Base-by-base conservation (phyloP, 1,140 invertebrate genomes). In the Argopecten irradians region DNA sequence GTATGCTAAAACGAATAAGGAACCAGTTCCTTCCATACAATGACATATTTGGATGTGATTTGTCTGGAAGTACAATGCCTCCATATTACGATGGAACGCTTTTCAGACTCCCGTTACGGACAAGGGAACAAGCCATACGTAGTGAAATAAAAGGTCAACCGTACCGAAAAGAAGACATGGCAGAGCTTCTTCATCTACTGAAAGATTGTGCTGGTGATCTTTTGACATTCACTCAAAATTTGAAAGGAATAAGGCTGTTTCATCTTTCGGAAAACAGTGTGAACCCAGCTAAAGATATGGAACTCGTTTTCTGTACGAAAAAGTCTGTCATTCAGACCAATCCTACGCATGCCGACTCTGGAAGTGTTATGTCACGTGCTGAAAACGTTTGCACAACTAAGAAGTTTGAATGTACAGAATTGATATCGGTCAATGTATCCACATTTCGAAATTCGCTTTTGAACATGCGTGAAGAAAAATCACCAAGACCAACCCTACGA, bases 91-190 rank as follows among this genome's bases (percentile, higher is more conserved):
- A 92, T 43, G 93, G 92, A 13, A 95, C 94, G 32, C 87, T 95
- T 33, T 94, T 95, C 34, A 86, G 94, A 84, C 89, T 95, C 85
- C 94, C 94, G 35, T 88, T 95, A 34, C 89, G 94, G 86, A 93
- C 92, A 19, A 43, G 84, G 33, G 86, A 91, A 34, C 92, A 93
- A 83, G 93, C 94, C 28, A 2, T 83, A 22, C 55, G 90, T 19
- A 94, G 92, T 88, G 91, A 92, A 85, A 94, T 95, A 36, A 93
- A 92, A 86, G 39, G 87, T 3, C 46, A 90, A 43, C 90, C 88
- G 19, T 94, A 94, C 86, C 89, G 92, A 14, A 87, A 89, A 83
- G 32, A 87, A 32, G 91, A 94, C 82, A 86, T 94, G n/a, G 88
- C 88, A 32, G 43, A 88, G 11, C 90, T 95, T 3, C 88, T 95